Base-by-base conservation (phyloP, 2,888 invertebrate species). In the Synanthedon vespiformis region DNA sequence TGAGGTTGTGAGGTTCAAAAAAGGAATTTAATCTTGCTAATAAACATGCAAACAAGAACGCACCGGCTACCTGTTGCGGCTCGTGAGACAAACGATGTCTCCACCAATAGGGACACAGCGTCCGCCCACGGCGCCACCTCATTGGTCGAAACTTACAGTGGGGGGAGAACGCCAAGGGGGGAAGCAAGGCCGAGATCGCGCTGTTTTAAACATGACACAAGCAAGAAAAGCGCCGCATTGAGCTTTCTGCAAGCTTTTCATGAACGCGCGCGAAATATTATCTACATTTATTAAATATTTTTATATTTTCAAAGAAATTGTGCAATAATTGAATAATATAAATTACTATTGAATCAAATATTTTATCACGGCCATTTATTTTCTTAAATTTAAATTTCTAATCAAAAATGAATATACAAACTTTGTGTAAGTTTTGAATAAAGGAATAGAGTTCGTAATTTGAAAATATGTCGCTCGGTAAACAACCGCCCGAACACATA, bases 401-500 rank as follows among this genome's bases (percentile, higher is more conserved):
- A 34, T 10, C 34, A 34, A 34, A n/a, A 18, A 18, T 48, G 48
- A 16, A 16, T 16, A 44, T 10, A n/a, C 13, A 13, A 48, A 48
- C 11, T 22, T 16, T 18, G 13, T 16, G 13, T 10, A 48, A 48
- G 18, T 16, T 48, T 48, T 16, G 14, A 48, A 16, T 48, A 44
- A 13, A 44, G 6, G n/a, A 14, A 1, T 6, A n/a, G 3, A 6
- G 44, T 44, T 44, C 11, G 13, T 10, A 13, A 44, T 44, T 48
- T 56, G 58, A 70, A 60, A 55, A 0, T 34, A 87, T 87, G 87
- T 87, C 87, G 51, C 65, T 86, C 58, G 82, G 77, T 4, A 86
- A 87, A 61, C 84, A 76, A 54, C 78, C 77, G 14, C 72, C 89
- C 62, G 93, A 93, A 74, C 95, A 96, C 76, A 96, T 98, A 64